Percentiles rank a stretch among this genome's conserved stretches.
Conservation (phyloP, 2,113 vertebrate species). For the Eptesicus fuscus region DNA sequence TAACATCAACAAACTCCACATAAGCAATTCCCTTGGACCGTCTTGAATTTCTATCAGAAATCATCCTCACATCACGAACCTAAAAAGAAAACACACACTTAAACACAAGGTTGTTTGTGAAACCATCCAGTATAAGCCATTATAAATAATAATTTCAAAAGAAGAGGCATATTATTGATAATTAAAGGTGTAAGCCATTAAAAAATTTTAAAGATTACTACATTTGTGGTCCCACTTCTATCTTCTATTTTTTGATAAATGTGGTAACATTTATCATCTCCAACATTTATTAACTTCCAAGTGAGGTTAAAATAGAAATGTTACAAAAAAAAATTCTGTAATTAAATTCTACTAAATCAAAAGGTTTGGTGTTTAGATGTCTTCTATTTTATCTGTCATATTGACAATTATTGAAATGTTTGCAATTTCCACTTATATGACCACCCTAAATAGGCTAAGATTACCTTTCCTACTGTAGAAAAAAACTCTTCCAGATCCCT, state of each 20-base stretch:
- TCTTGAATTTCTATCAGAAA: slow-evolving; percentile 97
- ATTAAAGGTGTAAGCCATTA: not conserved
- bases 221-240: not conserved
- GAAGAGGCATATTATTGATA: not conserved
- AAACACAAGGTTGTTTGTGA: not conserved
- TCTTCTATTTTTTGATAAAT: not conserved
- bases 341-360: not conserved
- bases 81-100: slow-evolving; percentile 66
- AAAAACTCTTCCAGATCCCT: slow-evolving; percentile 98
- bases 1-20: slow-evolving; percentile 96
- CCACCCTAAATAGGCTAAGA: not conserved
- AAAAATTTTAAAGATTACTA: not conserved
- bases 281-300: not conserved
- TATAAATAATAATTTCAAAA: not conserved
- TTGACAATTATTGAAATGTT: not conserved
- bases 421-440: not conserved
- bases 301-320: not conserved
- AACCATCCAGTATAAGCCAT: not conserved
- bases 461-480: slow-evolving; percentile 96
- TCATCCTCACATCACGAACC: slow-evolving; percentile 98
- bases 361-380: not conserved
- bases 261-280: not conserved
- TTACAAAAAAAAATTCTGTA: not conserved
- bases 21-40: slow-evolving; percentile 98
- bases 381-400: not conserved